phyloP scores from a whole-genome alignment of 2,113 vertebrate genomes.

The Ailurus styani region DNA sequence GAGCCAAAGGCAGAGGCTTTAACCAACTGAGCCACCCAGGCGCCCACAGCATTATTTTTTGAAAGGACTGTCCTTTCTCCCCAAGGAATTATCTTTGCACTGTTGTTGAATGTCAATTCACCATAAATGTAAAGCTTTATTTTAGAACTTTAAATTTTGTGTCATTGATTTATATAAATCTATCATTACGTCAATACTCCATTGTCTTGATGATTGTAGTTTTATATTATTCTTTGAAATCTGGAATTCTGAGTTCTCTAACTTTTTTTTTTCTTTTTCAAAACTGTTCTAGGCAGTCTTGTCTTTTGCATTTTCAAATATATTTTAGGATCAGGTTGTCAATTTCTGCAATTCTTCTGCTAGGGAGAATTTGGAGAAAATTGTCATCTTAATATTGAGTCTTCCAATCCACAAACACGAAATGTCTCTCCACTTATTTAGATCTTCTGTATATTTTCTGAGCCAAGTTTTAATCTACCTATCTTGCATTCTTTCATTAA shows the following conservation, averaged over 20 bases:
- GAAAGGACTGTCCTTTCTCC: neutral
- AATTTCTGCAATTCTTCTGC: neutral
- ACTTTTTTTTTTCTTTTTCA: neutral
- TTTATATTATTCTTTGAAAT: neutral
- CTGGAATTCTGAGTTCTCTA: neutral
- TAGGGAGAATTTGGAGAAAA: neutral
- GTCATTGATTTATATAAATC: neutral
- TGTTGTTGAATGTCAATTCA: neutral
- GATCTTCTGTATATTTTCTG: neutral
- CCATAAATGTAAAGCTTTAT: neutral
- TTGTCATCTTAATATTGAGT: neutral
- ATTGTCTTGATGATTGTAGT: neutral
- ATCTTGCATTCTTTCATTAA: neutral
- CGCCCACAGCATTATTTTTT: neutral
- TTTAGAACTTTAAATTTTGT: neutral
- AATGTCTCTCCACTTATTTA: neutral
- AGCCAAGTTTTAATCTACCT: neutral
- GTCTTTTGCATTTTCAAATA: neutral
- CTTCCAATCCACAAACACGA: neutral
- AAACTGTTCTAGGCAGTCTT: neutral
- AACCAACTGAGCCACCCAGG: too few species aligned
- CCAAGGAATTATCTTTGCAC: neutral
- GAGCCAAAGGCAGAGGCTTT: too few species aligned
- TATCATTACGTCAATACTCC: neutral
- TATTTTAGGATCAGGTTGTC: neutral